Evolutionary conservation across 2,888 invertebrate genomes (phyloP), one percentile per base, ranked within the genome.

Genomic region (Tetropium fuscum): DNA sequence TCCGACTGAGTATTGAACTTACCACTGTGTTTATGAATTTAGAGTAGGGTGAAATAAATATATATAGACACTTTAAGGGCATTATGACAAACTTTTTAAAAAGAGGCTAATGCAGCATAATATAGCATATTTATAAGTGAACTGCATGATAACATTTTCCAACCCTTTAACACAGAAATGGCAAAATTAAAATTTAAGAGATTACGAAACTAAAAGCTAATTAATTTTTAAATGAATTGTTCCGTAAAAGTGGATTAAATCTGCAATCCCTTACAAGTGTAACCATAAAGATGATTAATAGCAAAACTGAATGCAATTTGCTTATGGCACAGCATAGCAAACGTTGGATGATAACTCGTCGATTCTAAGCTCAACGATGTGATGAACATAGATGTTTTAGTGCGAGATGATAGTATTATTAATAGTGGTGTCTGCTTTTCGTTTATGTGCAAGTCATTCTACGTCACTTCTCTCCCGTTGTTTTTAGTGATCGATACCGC

Each of bases 361-460:
- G 72, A 73, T 74, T 74, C 73, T 69, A 68, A 74, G 74, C 73
- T 69, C 71, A 71, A 74, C 75, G 74, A 69, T 72, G 74, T 71
- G 74, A 77, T 73, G 75, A 77, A 78, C 79, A 78, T 79, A 78
- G 78, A 79, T 80, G 78, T 79, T 79, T 76, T 74, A 74, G 74
- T 69, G 71, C 66, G 64, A 71, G 79, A 78, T 80, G 80, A 81
- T 81, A 78, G 79, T 78, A 80, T 81, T 81, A 81, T 81, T 81
- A 81, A 81, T 80, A 79, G 81, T 79, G 75, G 78, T 80, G 79
- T 80, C 80, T 80, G 79, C 73, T 74, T 72, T 74, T 73, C 74
- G 77, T 75, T 76, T 77, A 78, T 78, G 77, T 80, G 80, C 80
- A 79, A 80, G 80, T 80, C 80, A 80, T 79, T 78, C 79, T 78